These are phyloP conservation scores for Octopus sinensis DNA, from an alignment of 1,140 invertebrate genomes.

Conservation along the genomic window DNA sequence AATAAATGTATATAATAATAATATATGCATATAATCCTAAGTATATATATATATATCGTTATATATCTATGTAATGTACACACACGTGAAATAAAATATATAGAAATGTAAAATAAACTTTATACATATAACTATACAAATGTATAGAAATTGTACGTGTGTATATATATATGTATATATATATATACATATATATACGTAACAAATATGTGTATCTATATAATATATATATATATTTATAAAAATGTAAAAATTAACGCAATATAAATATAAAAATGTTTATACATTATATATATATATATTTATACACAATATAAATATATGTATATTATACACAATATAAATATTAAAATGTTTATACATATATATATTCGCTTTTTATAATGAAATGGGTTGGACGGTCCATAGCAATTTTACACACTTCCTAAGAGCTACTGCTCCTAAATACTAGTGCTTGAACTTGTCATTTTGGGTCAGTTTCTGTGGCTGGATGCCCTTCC, in stretches of 20 bases:
- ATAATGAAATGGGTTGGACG: too few species aligned
- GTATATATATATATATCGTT: constrained; percentile 7
- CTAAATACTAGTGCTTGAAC: too few species aligned
- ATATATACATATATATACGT: neutral
- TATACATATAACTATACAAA: neutral
- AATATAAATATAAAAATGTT: neutral
- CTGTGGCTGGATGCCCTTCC: too few species aligned
- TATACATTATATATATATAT: neutral
- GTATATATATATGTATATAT: neutral
- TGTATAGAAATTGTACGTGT: neutral
- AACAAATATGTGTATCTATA: too few species aligned
- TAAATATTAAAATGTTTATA: neutral
- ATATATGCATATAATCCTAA: neutral
- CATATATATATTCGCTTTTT: neutral
- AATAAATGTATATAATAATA: constrained; percentile 8
- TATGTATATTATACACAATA: neutral
- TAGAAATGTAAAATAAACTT: neutral
- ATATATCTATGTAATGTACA: neutral
- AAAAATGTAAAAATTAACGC: neutral
- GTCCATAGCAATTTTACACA: too few species aligned
- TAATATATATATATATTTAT: too few species aligned
- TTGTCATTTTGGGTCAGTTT: too few species aligned
- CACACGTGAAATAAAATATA: neutral
- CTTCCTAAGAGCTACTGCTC: too few species aligned
- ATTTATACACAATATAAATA: neutral